A percentile compares a stretch with the other conserved stretches of the same genome.
Conservation (phyloP, 2,888 invertebrate species). For the Loripinus fragilis region DNA sequence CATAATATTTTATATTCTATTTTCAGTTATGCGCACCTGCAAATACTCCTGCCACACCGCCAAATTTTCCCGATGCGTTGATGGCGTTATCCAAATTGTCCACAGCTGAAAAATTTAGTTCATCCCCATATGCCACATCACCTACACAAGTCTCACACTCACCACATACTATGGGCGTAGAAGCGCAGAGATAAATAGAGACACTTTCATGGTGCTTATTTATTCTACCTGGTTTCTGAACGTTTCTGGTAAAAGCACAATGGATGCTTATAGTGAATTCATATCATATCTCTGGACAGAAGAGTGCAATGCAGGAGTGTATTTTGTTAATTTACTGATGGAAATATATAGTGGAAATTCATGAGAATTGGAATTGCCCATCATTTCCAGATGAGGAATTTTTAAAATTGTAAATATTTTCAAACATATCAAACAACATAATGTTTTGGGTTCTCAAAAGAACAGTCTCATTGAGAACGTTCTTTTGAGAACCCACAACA, state of each 20-base stretch:
- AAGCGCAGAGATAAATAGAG: constrained; percentile 72
- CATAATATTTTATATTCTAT: no score
- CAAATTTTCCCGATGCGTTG: constrained; percentile 95
- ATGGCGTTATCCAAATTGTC: constrained; percentile 95
- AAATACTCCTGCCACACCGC: constrained; percentile 97
- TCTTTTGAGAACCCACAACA: no score
- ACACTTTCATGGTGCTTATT: constrained; percentile 10
- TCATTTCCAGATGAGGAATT: no score
- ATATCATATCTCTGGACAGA: no score
- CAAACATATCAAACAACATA: no score
- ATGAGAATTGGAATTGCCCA: no score
- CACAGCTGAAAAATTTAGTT: constrained; percentile 85
- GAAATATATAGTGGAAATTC: no score
- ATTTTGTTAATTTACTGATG: no score
- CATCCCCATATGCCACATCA: constrained; percentile 77
- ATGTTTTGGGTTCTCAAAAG: no score
- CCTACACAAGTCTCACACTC: constrained; percentile 76
- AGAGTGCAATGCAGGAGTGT: no score
- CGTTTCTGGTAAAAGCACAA: neutral
- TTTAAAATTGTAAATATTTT: no score
- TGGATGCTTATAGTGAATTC: neutral
- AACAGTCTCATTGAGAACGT: no score
- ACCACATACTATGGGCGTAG: constrained; percentile 77
- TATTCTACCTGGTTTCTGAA: constrained; percentile 14
- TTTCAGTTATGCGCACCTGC: constrained; percentile 94